These are phyloP conservation scores for Palythoa grandis DNA, from an alignment of 92 coral and sea anemone genomes.

Conservation along the genomic window DNA sequence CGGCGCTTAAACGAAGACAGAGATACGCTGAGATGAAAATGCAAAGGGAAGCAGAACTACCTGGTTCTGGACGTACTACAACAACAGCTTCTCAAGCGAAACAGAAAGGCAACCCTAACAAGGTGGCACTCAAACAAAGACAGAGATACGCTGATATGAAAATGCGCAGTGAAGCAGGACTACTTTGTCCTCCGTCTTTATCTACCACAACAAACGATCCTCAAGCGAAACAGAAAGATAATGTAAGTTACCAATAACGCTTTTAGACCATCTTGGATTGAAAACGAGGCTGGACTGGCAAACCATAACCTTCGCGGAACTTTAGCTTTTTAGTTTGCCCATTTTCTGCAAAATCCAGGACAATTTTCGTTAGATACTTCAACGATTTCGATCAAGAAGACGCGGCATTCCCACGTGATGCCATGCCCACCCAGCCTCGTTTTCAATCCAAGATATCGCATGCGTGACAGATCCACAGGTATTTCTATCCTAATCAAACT, in stretches of 20 bases:
- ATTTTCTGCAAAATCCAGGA: too few species aligned
- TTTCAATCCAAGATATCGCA: too few species aligned
- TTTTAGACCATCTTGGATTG: too few species aligned
- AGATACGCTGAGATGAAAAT: constrained; percentile 22
- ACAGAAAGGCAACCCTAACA: not conserved
- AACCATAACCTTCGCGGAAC: too few species aligned
- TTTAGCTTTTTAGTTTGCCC: not conserved
- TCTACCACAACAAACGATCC: not conserved
- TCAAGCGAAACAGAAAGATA: not conserved
- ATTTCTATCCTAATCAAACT: too few species aligned
- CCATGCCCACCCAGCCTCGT: too few species aligned
- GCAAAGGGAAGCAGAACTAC: not conserved
- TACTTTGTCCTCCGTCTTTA: not conserved
- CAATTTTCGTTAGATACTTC: too few species aligned
- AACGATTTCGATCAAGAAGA: too few species aligned
- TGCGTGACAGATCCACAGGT: too few species aligned
- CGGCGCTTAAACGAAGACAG: constrained; percentile 24
- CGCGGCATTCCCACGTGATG: too few species aligned
- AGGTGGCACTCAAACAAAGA: constrained; percentile 11
- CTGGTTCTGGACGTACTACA: not conserved
- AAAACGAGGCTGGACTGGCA: too few species aligned
- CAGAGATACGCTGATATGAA: constrained; percentile 26
- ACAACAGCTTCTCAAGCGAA: not conserved
- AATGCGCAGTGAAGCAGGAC: not conserved
- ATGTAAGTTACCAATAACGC: not conserved